phyloP scores from a whole-genome alignment of 2,113 vertebrate genomes.

The Oxyura jamaicensis region DNA sequence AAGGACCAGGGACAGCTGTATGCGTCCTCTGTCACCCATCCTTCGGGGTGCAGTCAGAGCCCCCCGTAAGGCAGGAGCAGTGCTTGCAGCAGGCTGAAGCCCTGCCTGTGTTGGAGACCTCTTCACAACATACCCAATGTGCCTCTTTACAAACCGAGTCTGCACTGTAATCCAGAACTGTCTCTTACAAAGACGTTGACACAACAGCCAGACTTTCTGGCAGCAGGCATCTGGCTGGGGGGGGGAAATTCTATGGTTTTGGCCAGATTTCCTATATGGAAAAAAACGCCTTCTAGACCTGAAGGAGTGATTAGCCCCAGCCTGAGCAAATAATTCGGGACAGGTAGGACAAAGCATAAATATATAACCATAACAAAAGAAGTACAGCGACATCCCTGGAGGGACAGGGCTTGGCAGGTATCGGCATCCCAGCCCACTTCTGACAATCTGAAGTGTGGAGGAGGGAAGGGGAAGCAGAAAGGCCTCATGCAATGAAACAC shows the following conservation, averaged over 20 bases:
- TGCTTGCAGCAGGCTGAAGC: background rate
- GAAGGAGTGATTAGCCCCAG: background rate
- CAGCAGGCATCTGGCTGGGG: background rate
- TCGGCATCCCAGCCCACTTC: fast-evolving
- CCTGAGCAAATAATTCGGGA: background rate
- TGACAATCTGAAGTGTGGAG: background rate
- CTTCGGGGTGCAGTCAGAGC: background rate
- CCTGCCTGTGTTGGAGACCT: background rate
- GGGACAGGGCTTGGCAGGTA: background rate
- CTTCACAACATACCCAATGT: background rate
- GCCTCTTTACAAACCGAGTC: background rate
- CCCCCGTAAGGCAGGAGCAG: background rate
- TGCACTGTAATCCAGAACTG: background rate
- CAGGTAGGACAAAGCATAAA: background rate
- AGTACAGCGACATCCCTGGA: background rate
- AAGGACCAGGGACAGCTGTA: background rate
- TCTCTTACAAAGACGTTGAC: background rate
- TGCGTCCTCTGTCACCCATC: background rate
- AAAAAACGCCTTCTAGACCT: background rate
- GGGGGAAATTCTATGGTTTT: background rate
- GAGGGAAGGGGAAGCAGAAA: background rate
- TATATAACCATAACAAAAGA: background rate
- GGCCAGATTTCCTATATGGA: background rate
- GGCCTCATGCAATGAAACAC: background rate
- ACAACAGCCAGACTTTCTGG: background rate